Evolutionary conservation across 2,797 vertebrate species (phyloP).

Genomic region (Poeciliopsis infans): DNA sequence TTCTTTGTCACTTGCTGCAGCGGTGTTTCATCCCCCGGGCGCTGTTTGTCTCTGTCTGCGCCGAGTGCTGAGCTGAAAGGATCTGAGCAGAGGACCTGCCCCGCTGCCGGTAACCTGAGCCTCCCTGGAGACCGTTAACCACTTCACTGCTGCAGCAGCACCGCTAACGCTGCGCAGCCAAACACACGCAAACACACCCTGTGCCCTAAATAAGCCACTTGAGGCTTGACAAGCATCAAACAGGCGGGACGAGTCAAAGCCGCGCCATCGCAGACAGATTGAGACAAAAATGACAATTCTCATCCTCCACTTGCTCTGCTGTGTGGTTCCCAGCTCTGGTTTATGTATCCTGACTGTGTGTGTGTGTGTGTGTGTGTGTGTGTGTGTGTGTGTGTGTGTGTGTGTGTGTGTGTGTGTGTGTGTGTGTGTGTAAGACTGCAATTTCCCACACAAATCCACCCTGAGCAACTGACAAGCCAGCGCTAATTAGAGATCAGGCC

Average conservation of each 20-base stretch:
- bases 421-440: constrained; percentile 52
- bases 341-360: constrained; percentile 14
- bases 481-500: constrained; percentile 83
- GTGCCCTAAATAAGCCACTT: constrained; percentile 57
- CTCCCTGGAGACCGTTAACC: constrained; percentile 74
- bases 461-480: constrained; percentile 72
- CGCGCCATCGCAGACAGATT: constrained; percentile 57
- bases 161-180: constrained; percentile 42
- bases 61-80: constrained; percentile 43
- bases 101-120: constrained; percentile 72
- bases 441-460: constrained; percentile 80
- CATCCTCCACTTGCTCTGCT: constrained; percentile 38
- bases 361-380: background rate
- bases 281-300: constrained; percentile 46
- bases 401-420: too few relatives aligned
- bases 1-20: constrained; percentile 64
- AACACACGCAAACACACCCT: constrained; percentile 61
- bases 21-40: constrained; percentile 68
- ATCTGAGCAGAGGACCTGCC: constrained; percentile 59
- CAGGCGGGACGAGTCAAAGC: constrained; percentile 56
- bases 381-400: background rate
- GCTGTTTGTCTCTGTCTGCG: constrained; percentile 62
- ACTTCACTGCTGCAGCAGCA: constrained; percentile 69
- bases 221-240: constrained; percentile 50
- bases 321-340: constrained; percentile 48